Evolutionary conservation across 2,888 invertebrate genomes (phyloP).

Genomic region (Chrysopilus asiliformis): DNA sequence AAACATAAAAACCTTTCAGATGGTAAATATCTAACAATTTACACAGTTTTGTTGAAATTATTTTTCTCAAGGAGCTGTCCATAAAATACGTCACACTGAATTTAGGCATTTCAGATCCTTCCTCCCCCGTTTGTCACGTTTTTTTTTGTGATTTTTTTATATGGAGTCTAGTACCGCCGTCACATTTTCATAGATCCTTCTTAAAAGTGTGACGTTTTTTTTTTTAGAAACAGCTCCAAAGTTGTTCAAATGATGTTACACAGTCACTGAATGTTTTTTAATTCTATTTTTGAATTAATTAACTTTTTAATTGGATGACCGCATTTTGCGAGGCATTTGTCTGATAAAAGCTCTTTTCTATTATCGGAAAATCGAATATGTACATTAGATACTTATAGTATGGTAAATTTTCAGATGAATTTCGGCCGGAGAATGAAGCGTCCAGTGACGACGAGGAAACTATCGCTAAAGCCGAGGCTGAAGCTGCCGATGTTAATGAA

Average conservation of each 20-base stretch:
- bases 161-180: no score
- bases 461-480: constrained; percentile 73
- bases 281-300: constrained; percentile 29
- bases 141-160: constrained; percentile 1
- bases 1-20: constrained; percentile 37
- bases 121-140: constrained; percentile 4
- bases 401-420: constrained; percentile 50
- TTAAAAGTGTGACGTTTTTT: no score
- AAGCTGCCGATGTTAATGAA: constrained; percentile 42
- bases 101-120: not conserved
- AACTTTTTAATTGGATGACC: constrained; percentile 24
- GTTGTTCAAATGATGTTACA: constrained; percentile 26
- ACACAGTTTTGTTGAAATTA: constrained; percentile 1
- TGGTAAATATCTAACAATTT: constrained; percentile 29
- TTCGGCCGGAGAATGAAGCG: constrained; percentile 61
- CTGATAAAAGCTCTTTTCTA: constrained; percentile 21
- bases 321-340: constrained; percentile 35
- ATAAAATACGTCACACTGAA: constrained; percentile 1
- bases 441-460: constrained; percentile 88
- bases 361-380: not conserved
- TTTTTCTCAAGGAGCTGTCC: constrained; percentile 9
- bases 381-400: constrained; percentile 1
- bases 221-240: no score
- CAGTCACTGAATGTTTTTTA: constrained; percentile 27
- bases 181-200: no score